Base-by-base conservation (phyloP, 1,140 invertebrate species). In the Mesaphorura yosii region DNA sequence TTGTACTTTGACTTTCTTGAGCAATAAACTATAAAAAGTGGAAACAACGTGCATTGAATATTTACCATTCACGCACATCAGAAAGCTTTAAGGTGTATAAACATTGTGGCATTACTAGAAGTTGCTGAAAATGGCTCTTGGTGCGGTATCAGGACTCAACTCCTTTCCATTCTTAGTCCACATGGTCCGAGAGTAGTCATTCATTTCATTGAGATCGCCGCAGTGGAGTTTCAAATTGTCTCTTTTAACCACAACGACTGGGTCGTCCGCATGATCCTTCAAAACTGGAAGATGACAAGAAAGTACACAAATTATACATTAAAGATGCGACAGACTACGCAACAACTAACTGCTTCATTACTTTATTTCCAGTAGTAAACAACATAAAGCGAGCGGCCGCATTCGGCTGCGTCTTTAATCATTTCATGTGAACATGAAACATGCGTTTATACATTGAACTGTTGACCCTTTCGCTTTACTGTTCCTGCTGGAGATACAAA, bases 101-200 rank as follows among this genome's bases (percentile, higher is more conserved):
- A 15, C 28, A 46, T 29, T 37, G 25, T 46, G 5, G 5, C 22
- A 49, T 58, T 57, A 62, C 57, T 39, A 40, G 19, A 57, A 26
- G 12, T 52, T 59, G 0, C 51, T 45, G 12, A 62, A 27, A 23
- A 55, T 47, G 4, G 41, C 28, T 7, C 41, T 20, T 0, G 56
- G 37, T 23, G 14, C 45, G 10, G 48, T 19, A 0, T 59, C 31
- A 19, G 26, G 5, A 2, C 55, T 55, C 48, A 62, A 51, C 12
- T 17, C 15, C 2, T 15, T 15, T n/a, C 45, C 52, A 51, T 62
- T 41, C 40, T 57, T 56, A 31, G 29, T 22, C 60, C 60, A 62
- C 3, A 14, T 45, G 1, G 54, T 56, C 34, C 40, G 41, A 14
- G 41, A 22, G 14, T 14, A 29, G 12, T 28, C 27, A 2, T 12